Base-by-base conservation (phyloP, 2,888 invertebrate species). In the Silvanus unidentatus region DNA sequence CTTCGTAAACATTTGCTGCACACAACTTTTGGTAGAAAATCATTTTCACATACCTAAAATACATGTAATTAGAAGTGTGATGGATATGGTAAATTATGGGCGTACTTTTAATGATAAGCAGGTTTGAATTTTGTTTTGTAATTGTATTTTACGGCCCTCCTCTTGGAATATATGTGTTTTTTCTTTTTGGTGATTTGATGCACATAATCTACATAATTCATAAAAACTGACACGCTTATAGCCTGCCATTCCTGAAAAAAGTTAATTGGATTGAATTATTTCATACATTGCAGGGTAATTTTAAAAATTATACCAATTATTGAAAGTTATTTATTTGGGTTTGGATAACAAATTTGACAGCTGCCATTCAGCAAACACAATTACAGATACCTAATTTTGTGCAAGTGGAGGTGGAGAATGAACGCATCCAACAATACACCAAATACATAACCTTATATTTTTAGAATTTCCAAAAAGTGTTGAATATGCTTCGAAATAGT, bases 211-310 rank as follows among this genome's bases (percentile, higher is more conserved):
- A 64, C 84, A 84, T 58, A 84, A 70, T 70, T 84, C 84, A 65
- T 81, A 82, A 66, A 81, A 84, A 69, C 81, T 82, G 30, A 84
- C 84, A 60, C 81, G 78, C 58, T 80, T 78, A 67, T 83, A 82
- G 61, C 80, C 82, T 54, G 82, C 76, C 82, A 82, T 82, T 22
- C 3, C 22, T 22, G 22, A 8, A 22, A n/a, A n/a, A 22, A 5
- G 4, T 22, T 22, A 5, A 5, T 22, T 22, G 3, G 22, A 22
- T 22, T 5, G 3, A 22, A n/a, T n/a, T n/a, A n/a, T n/a, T n/a
- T n/a, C n/a, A n/a, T n/a, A n/a, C n/a, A n/a, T n/a, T n/a, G n/a
- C n/a, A n/a, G n/a, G n/a, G n/a, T n/a, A n/a, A n/a, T n/a, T n/a
- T n/a, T n/a, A n/a, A n/a, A n/a, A n/a, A n/a, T n/a, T n/a, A n/a